Evolutionary conservation across 2,113 vertebrate species (phyloP).

Genomic region (Columba janthina): DNA sequence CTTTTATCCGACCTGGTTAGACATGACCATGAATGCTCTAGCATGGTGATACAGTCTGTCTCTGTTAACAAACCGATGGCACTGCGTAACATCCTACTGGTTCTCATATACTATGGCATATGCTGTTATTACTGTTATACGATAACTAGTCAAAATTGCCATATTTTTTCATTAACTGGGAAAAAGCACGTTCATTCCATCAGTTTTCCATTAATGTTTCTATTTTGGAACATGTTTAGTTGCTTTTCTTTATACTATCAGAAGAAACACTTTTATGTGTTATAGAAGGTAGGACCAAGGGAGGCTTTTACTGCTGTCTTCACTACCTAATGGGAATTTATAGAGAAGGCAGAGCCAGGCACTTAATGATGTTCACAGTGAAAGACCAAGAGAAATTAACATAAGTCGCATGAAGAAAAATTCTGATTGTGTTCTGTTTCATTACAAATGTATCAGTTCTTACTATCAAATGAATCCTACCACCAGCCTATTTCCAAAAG

Average conservation of each 20-base stretch:
- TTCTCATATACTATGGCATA: not conserved
- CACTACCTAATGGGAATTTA: not conserved
- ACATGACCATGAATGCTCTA: not conserved
- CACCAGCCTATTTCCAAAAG: not conserved
- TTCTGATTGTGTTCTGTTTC: not conserved
- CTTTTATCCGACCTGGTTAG: conserved; percentile 4
- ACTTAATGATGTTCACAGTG: not conserved
- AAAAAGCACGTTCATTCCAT: not conserved
- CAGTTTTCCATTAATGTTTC: not conserved
- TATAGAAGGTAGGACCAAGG: not conserved
- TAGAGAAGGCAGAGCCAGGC: not conserved
- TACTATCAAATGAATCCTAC: not conserved
- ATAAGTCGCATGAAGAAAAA: not conserved
- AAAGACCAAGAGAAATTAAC: not conserved
- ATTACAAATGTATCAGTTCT: not conserved
- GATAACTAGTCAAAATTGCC: not conserved
- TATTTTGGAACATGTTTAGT: not conserved
- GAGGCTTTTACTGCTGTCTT: not conserved
- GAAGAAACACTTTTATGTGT: not conserved
- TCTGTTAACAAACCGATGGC: not conserved
- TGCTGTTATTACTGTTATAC: not conserved
- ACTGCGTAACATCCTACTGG: not conserved
- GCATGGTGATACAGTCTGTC: not conserved
- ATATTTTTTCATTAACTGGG: not conserved
- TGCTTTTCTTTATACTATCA: not conserved